Conservation (phyloP, 1,140 invertebrate species). For the Tetramorium alpestre region DNA sequence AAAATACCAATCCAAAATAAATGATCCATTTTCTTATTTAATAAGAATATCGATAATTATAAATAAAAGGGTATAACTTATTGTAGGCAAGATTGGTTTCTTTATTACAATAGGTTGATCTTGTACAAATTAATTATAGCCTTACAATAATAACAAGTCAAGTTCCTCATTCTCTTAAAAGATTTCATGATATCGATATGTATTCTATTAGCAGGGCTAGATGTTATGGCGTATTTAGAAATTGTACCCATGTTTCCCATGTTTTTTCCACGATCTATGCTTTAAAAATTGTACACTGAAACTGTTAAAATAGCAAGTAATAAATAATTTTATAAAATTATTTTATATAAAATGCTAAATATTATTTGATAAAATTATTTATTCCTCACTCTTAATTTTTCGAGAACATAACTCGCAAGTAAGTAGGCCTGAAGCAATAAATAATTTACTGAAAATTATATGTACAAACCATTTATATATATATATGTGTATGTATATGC, state of each 20-base stretch:
- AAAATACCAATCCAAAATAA: background rate
- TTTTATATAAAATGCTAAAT: slow-evolving; percentile 46
- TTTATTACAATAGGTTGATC: slow-evolving; percentile 85
- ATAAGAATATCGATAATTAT: slow-evolving; percentile 21
- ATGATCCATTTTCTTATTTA: slow-evolving; percentile 7
- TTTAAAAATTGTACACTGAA: slow-evolving; percentile 49
- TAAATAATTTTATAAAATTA: slow-evolving; percentile 68
- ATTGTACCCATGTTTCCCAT: slow-evolving; percentile 74
- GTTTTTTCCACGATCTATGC: slow-evolving; percentile 18
- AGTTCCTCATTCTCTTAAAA: slow-evolving; percentile 80
- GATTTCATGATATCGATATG: slow-evolving; percentile 83
- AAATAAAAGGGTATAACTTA: slow-evolving; percentile 36
- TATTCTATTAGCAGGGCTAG: slow-evolving; percentile 83
- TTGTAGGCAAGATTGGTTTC: slow-evolving; percentile 84
- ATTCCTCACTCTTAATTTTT: slow-evolving; percentile 31
- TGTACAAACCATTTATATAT: slow-evolving; percentile 36
- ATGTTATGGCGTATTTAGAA: slow-evolving; percentile 76
- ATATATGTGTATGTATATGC: background rate
- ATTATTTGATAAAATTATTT: slow-evolving; percentile 45
- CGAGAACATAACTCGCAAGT: background rate
- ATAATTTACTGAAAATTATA: slow-evolving; percentile 38
- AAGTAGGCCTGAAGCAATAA: slow-evolving; percentile 46
- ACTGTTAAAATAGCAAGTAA: slow-evolving; percentile 40
- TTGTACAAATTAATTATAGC: slow-evolving; percentile 85
- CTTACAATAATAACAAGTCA: slow-evolving; percentile 83